Base-by-base conservation (phyloP, 92 coral and sea anemone species). In the Epizoanthus scotinus region DNA sequence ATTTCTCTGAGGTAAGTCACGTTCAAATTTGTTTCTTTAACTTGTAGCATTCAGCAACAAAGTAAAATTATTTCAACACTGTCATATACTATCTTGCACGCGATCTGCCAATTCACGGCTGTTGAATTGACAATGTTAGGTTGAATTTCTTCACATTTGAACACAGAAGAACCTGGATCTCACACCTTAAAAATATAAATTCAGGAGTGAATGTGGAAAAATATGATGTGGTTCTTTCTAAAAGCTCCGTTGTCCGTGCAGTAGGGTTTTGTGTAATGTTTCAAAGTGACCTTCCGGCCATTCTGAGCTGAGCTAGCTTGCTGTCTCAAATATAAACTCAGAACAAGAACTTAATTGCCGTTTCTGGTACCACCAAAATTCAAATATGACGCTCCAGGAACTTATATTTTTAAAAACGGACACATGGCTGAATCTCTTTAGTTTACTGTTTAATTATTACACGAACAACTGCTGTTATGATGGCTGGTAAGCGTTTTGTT, bases 401-500 rank as follows among this genome's bases (percentile, higher is more conserved):
- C 20, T 14, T n/a, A 34, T 61, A 34, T 61, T n/a, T n/a, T n/a
- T n/a, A n/a, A n/a, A 21, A 21, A 13, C 21, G 24, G 9, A 25
- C 10, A 28, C 24, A n/a, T 14, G 21, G 26, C 7, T 62, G 38
- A 5, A 2, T 62, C 31, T 18, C 66, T 62, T 62, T 26, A 3
- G 67, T 8, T 26, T 25, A 22, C 18, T 26, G 8, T 36, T 63
- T 17, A 28, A 15, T 64, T 26, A 28, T 26, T 64, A 15, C n/a
- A 26, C n/a, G 38, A 64, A 64, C 44, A 38, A 64, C n/a, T 14
- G 21, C 38, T 64, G 67, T 62, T 64, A 17, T 27, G 70, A 62
- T 62, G 25, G 8, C 38, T 12, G 5, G n/a, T 62, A 38, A 38
- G 19, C 38, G 6, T 64, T 64, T 64, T 29, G 40, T 3, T 64